Percentiles rank a stretch among this genome's conserved stretches.
These are phyloP conservation scores for Drosophila paramelanica DNA, from an alignment of 2,888 invertebrate genomes.

Conservation along the genomic window DNA sequence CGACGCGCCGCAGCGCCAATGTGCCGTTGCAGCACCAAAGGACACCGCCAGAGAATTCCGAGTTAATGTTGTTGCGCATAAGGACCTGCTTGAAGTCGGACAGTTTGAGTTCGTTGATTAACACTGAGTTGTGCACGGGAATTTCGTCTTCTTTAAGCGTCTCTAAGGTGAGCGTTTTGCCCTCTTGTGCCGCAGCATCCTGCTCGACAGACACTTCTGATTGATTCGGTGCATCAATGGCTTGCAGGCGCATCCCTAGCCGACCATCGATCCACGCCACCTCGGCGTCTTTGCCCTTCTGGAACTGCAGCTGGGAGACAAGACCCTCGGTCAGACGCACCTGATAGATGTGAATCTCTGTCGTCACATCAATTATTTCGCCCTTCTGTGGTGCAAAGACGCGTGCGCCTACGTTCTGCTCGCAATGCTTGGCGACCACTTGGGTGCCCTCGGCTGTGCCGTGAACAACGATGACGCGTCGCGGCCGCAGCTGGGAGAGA, in stretches of 20 bases:
- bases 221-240: conserved; percentile 86
- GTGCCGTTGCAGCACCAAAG: conserved; percentile 97
- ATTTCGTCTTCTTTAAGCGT: conserved; percentile 87
- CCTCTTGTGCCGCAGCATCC: conserved; percentile 84
- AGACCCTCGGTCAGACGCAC: conserved; percentile 96
- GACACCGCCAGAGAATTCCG: conserved; percentile 96
- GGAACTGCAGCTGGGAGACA: conserved; percentile 94
- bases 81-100: conserved; percentile 95
- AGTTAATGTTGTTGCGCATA: conserved; percentile 90
- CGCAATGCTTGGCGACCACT: conserved; percentile 89
- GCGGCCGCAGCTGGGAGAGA: conserved; percentile 91
- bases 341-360: conserved; percentile 99
- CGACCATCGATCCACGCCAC: conserved; percentile 97
- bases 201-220: conserved; percentile 59
- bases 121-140: conserved; percentile 92
- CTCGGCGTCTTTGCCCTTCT: conserved; percentile 94
- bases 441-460: conserved; percentile 90
- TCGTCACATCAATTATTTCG: conserved; percentile 96
- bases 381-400: conserved; percentile 94
- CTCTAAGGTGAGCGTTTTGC: conserved; percentile 89
- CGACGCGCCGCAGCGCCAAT: conserved; percentile 94
- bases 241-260: conserved; percentile 88
- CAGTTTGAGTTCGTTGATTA: conserved; percentile 96
- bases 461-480: conserved; percentile 91
- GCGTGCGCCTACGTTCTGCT: conserved; percentile 88